Base-by-base conservation (phyloP, 2,888 invertebrate genomes). In the Ashinkailepas kermadecensis region DNA sequence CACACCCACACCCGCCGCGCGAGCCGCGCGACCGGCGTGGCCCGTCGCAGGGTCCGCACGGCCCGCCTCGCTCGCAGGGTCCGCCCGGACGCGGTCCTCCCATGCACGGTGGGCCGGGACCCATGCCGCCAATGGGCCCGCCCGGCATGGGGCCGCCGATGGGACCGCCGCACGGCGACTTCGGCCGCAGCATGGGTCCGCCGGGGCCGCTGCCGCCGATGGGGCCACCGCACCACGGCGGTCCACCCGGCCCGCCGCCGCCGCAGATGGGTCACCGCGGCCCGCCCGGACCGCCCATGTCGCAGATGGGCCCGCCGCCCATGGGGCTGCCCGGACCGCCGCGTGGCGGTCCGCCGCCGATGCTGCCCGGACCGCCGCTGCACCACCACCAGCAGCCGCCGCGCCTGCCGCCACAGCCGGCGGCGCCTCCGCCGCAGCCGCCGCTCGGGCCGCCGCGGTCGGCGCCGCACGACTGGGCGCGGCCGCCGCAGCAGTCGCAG, bases 181-280 rank as follows among this genome's bases (percentile, higher is more conserved):
- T 39, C 39, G 39, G 70, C 70, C 65, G 39, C 25, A 15, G 23
- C 78, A 57, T 78, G 78, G 78, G 78, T 8, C 78, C 78, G 78
- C 74, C 84, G 90, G 90, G 81, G 89, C 83, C 80, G 91, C 90
- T 56, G 90, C 90, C 21, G 82, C 62, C 65, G 65, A 78, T 57
- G 86, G 91, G 91, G 87, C 92, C 89, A 85, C 88, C 83, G 21
- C 25, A 25, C 39, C 70, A 62, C n/a, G 15, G 21, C 7, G 81
- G 81, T 11, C 74, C 78, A 54, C 78, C 54, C 56, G 56, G 78
- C 54, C 78, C 85, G 70, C 88, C 85, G 65, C 88, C 96, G 58
- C 96, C 97, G 80, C 97, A 97, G 88, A 96, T 97, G 84, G 97
- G 97, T 90, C 96, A 97, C 83, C 97, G 97, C 92, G 97, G 97